Base-by-base conservation (phyloP, 2,888 invertebrate species). In the Tholera decimalis region DNA sequence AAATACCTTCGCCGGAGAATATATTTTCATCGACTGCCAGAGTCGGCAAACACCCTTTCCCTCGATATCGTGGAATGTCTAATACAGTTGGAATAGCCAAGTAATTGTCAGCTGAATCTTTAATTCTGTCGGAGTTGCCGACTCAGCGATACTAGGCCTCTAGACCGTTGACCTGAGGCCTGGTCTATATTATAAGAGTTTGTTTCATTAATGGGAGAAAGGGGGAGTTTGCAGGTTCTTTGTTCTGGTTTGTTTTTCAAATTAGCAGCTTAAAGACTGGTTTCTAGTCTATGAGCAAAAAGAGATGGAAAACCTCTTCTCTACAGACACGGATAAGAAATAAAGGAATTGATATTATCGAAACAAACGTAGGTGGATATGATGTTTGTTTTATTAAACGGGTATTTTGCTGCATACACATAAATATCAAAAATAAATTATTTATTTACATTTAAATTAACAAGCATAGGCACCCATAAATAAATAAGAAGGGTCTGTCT, bases 61-160 rank as follows among this genome's bases (percentile, higher is more conserved):
- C 7, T 7, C 24, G 7, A 53, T 80, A 44, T 51, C 83, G 83
- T 80, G 83, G 71, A 74, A 69, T 80, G 20, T 24, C 49, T 77
- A 67, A 77, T 41, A 60, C 35, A 18, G 35, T 60, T 28, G 57
- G 41, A 79, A 77, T 46, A 22, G 37, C 57, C 7, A 28, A 37
- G 64, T 80, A 80, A 80, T 83, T 83, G 83, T 72, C 54, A 60
- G 8, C 22, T 80, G 64, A 80, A 80, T 83, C 20, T 72, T 80
- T 83, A 28, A 80, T 80, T 41, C 15, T 55, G 15, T n/a, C 4
- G n/a, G 22, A 39, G 30, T 13, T 24, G 20, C 1, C 18, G 7
- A 8, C 22, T 15, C 15, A 3, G 7, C 11, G n/a, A 3, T 24
- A 44, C 46, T 59, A 22, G 50, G 28, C 37, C 28, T 53, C 57